These are phyloP conservation scores for Esox niger DNA, from an alignment of 2,113 vertebrate genomes.

Conservation along the genomic window DNA sequence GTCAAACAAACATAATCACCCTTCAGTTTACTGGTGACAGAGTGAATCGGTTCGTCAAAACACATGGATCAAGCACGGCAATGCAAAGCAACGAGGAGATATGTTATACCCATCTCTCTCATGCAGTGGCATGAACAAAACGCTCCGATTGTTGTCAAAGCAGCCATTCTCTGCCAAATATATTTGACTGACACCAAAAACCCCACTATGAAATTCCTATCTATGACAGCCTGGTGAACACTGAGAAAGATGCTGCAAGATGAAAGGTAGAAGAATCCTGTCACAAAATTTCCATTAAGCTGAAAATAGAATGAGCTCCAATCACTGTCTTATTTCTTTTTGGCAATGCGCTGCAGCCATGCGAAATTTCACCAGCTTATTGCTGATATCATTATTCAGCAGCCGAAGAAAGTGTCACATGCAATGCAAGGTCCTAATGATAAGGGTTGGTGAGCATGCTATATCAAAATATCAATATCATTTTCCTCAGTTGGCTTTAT, in stretches of 20 bases:
- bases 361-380: background rate
- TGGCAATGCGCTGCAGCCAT: background rate
- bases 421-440: background rate
- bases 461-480: conserved; percentile 19
- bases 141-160: background rate
- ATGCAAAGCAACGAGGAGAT: background rate
- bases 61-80: background rate
- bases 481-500: conserved; percentile 27
- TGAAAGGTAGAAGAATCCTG: background rate
- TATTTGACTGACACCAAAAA: background rate
- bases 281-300: background rate
- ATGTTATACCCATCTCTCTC: background rate
- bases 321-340: background rate
- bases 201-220: background rate
- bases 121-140: background rate
- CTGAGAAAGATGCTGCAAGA: background rate
- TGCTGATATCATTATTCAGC: conserved; percentile 5
- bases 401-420: background rate
- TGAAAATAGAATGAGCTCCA: background rate
- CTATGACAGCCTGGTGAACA: no score
- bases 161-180: background rate
- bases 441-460: background rate
- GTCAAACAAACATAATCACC: background rate
- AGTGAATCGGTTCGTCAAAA: conserved; percentile 36
- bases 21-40: conserved; percentile 1